These are phyloP conservation scores for Pseudois nayaur DNA, from an alignment of 2,113 vertebrate species.

Conservation along the genomic window DNA sequence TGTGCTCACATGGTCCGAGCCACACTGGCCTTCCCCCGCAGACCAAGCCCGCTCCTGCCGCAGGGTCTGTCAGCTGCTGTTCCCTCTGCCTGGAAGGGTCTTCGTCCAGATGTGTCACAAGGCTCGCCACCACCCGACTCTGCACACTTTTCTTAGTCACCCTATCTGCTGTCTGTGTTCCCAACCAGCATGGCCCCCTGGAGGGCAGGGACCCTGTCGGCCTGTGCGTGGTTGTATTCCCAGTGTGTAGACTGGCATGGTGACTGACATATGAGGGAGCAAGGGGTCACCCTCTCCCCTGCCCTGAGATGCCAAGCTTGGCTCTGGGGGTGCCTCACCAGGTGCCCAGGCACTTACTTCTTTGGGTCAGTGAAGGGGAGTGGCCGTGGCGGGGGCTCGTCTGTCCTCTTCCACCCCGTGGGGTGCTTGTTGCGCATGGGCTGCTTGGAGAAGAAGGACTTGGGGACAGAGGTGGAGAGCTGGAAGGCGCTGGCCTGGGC, in stretches of 20 bases:
- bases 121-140: neutral
- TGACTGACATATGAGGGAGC: neutral
- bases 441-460: constrained; percentile 87
- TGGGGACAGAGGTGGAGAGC: constrained; percentile 90
- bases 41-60: rapidly evolving
- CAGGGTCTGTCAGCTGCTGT: neutral
- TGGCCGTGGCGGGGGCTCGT: constrained; percentile 69
- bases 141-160: neutral
- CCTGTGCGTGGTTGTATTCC: neutral
- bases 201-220: neutral
- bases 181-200: neutral
- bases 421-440: constrained; percentile 73
- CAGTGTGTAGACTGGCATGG: neutral
- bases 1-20: neutral
- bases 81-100: neutral
- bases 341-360: constrained; percentile 70
- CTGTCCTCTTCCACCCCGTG: constrained; percentile 78
- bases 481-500: constrained; percentile 79
- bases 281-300: neutral
- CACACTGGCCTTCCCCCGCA: rapidly evolving
- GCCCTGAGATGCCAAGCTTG: neutral
- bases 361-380: constrained; percentile 74
- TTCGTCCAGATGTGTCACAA: neutral
- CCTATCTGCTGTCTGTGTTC: neutral
- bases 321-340: neutral